Percentiles rank a stretch among this genome's conserved stretches.
Conservation (phyloP, 2,797 vertebrate species). For the Gadopsis bispinosus region DNA sequence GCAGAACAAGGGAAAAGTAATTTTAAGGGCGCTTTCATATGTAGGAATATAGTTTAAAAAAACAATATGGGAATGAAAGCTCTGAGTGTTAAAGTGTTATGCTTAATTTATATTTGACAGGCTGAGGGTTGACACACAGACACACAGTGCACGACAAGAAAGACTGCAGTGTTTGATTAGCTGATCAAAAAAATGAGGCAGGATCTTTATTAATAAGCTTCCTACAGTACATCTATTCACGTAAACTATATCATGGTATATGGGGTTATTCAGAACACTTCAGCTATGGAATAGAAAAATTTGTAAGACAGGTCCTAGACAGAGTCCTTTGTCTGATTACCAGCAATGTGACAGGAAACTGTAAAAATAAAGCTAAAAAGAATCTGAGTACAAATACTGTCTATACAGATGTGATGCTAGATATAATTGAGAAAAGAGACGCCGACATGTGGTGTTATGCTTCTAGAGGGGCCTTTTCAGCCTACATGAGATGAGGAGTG, state of each 20-base stretch:
- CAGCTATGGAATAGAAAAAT: slow-evolving; percentile 35
- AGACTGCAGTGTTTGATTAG: slow-evolving; percentile 7
- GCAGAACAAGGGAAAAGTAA: slow-evolving; percentile 32
- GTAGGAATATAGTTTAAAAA: slow-evolving; percentile 26
- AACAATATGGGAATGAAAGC: slow-evolving; percentile 7
- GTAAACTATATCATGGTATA: slow-evolving; percentile 36
- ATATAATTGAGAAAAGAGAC: slow-evolving; percentile 13
- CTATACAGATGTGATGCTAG: not conserved
- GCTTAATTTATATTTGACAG: slow-evolving; percentile 50
- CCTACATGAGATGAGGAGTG: slow-evolving; percentile 38
- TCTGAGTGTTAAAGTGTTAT: slow-evolving; percentile 24
- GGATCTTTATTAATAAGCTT: slow-evolving; percentile 13
- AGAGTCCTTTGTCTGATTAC: not conserved
- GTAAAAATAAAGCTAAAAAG: not conserved
- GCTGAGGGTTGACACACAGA: not conserved
- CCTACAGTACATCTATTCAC: not conserved
- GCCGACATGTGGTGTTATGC: slow-evolving; percentile 4
- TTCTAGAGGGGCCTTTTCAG: slow-evolving; percentile 38
- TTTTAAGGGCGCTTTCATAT: slow-evolving; percentile 24
- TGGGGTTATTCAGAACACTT: slow-evolving; percentile 38
- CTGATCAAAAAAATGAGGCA: slow-evolving; percentile 19
- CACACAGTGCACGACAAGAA: not conserved
- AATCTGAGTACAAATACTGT: not conserved
- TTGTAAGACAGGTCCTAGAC: too few species aligned
- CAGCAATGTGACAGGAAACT: not conserved